A percentile compares a stretch with the other conserved stretches of the same genome.
phyloP scores from a whole-genome alignment of 2,113 vertebrate genomes.

The Syngnathus typhle region DNA sequence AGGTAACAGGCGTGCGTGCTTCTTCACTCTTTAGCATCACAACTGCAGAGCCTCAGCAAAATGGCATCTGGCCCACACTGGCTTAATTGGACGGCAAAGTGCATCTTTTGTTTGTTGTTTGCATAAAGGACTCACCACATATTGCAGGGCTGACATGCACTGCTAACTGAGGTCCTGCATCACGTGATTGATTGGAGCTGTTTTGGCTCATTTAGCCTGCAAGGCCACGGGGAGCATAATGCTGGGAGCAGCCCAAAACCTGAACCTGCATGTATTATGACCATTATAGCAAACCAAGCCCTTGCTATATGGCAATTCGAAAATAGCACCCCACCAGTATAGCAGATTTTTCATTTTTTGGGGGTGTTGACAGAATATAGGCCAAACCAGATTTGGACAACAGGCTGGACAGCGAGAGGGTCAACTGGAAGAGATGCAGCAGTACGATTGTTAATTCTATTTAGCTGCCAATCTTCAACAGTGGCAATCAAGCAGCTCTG shows the following conservation, averaged over 20 bases:
- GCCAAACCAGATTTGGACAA: too few relatives aligned
- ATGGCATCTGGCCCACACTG: slow-evolving; percentile 25
- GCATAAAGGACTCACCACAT: slow-evolving; percentile 39
- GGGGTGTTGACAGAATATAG: neutral
- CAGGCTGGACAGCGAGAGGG: too few relatives aligned
- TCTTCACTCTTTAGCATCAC: slow-evolving; percentile 21
- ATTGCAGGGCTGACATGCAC: slow-evolving; percentile 47
- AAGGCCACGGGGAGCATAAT: too few relatives aligned
- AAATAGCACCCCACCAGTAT: too few relatives aligned
- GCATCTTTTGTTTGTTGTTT: slow-evolving; percentile 35
- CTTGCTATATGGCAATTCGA: too few relatives aligned
- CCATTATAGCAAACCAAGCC: too few relatives aligned
- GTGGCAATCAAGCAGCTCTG: neutral
- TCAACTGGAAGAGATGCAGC: too few relatives aligned
- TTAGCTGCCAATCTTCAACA: neutral
- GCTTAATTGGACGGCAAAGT: slow-evolving; percentile 12
- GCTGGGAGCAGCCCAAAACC: too few relatives aligned
- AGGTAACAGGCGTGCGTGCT: slow-evolving; percentile 39
- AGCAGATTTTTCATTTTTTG: neutral
- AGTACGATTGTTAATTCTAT: neutral
- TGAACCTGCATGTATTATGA: too few relatives aligned
- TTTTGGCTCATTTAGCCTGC: slow-evolving; percentile 49
- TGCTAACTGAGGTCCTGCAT: slow-evolving; percentile 22
- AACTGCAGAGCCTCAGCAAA: slow-evolving; percentile 19
- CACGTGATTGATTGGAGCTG: slow-evolving; percentile 41